Evolutionary conservation across 1,140 invertebrate genomes (phyloP), one percentile per base, ranked within the genome.

Genomic region (Lethocerus indicus): DNA sequence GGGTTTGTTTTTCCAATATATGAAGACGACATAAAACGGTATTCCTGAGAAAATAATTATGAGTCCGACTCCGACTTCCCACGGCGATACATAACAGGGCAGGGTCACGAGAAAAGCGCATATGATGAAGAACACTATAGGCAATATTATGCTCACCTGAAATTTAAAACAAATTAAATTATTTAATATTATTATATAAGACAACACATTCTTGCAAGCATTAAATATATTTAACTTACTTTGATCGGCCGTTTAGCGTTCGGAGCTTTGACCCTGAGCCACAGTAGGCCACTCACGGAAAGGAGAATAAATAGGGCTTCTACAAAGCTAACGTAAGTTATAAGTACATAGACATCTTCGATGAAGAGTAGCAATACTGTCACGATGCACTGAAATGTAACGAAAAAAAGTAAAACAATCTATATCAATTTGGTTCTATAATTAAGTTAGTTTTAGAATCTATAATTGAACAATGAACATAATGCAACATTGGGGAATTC

Each of bases 251-350:
- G 61, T 50, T 71, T 54, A 52, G 77, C 62, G 52, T 82, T 60
- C 6, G 90, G 87, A 46, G 69, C 69, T 41, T 78, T 87, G 57
- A 78, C 77, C 39, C 92, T 76, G 62, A 96, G 68, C 74, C 84
- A 92, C 4, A 97, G 64, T 24, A 97, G 67, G 21, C 88, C 90
- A 14, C 76, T 71, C 1, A 97, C 81, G 13, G 90, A 91, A 23
- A 85, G 68, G 13, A 86, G 74, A n/a, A 86, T 92, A 61, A 96
- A 95, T n/a, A 91, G 67, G 12, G 87, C 81, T 67, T 96, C 91
- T 39, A 93, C 87, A 61, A 93, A 93, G 43, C 84, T 87, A 21
- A 91, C 82, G 64, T 92, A 96, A 62, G 92, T 90, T 53, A 97
- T 94, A 16, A 97, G 73, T 3, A 76, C 73, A 64, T 89, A 89